A percentile compares a stretch with the other conserved stretches of the same genome.
phyloP scores from a whole-genome alignment of 2,797 vertebrate genomes.

The Schizopygopsis malacanthus region DNA sequence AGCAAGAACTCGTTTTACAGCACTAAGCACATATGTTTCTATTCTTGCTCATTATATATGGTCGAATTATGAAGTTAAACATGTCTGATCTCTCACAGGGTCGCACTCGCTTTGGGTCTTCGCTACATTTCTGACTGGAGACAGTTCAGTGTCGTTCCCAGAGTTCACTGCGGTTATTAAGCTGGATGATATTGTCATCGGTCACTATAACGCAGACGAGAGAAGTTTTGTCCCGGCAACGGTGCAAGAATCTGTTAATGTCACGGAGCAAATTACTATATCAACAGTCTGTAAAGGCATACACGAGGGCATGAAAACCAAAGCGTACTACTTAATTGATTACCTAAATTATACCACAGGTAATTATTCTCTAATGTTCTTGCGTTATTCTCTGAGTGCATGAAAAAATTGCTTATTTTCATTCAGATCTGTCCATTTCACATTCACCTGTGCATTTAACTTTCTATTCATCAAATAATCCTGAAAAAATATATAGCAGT shows the following conservation, averaged over 20 bases:
- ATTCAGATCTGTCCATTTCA: not conserved
- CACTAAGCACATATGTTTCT: not conserved
- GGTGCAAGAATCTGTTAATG: slow-evolving; percentile 3
- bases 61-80: not conserved
- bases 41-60: not conserved
- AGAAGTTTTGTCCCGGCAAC: not conserved
- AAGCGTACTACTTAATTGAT: slow-evolving; percentile 28
- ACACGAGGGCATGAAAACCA: slow-evolving; percentile 37
- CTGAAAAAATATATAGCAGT: too few relatives aligned
- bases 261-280: slow-evolving; percentile 6
- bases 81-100: not conserved
- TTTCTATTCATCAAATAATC: too few relatives aligned
- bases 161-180: slow-evolving; percentile 20
- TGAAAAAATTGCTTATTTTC: not conserved
- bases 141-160: not conserved
- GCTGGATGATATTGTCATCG: slow-evolving; percentile 36
- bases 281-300: slow-evolving; percentile 26
- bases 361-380: not conserved
- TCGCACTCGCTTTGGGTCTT: slow-evolving; percentile 36
- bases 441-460: too few relatives aligned
- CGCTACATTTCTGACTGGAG: slow-evolving; percentile 37
- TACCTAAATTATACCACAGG: slow-evolving; percentile 25
- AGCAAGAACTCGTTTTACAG: not conserved
- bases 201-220: slow-evolving; percentile 7
- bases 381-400: not conserved